These are phyloP conservation scores for Muntiacus muntjak DNA, from an alignment of 2,113 vertebrate genomes.

Conservation along the genomic window DNA sequence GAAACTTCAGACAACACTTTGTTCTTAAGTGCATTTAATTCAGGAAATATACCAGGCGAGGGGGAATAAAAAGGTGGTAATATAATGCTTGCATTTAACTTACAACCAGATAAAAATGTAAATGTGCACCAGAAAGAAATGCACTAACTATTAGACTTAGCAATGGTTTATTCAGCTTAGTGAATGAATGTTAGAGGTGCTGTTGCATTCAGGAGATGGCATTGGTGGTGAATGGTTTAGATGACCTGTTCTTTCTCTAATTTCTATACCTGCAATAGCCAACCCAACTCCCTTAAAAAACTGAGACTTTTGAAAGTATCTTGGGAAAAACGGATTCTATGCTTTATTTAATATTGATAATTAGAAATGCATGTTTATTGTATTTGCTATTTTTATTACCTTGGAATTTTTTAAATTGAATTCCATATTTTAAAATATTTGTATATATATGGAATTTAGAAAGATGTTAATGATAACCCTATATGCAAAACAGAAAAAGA, in stretches of 20 bases:
- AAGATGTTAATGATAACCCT: too few species aligned
- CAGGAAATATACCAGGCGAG: not conserved
- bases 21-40: constrained; percentile 14
- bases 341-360: not conserved
- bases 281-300: not conserved
- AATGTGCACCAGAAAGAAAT: not conserved
- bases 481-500: too few species aligned
- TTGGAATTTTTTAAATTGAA: not conserved
- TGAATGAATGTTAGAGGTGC: not conserved
- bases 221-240: not conserved
- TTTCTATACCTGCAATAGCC: not conserved
- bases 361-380: not conserved
- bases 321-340: not conserved
- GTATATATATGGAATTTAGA: too few species aligned
- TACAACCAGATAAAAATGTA: not conserved
- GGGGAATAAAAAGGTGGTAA: not conserved
- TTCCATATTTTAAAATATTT: not conserved
- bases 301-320: not conserved
- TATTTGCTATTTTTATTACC: not conserved
- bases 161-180: not conserved
- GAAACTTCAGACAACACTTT: constrained; percentile 15
- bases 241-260: not conserved
- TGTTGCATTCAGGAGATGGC: not conserved
- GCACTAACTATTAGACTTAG: not conserved
- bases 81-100: constrained; percentile 32